A percentile compares a stretch with the other conserved stretches of the same genome.
Conservation (phyloP, 2,113 vertebrate genomes). For the Spizaetus ornatus region DNA sequence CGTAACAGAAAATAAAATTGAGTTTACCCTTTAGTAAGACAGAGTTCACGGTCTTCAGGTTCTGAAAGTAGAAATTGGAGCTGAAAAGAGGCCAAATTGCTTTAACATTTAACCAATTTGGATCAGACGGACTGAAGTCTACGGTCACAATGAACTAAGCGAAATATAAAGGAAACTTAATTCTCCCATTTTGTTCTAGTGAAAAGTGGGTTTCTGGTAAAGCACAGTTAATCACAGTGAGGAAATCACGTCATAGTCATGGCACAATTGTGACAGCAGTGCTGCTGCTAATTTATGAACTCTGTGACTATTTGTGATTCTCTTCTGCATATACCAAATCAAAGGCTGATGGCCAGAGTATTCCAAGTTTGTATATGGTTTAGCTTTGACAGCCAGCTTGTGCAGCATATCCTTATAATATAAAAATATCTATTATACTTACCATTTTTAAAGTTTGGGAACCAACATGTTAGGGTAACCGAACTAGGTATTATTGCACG, state of each 20-base stretch:
- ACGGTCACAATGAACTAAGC: neutral
- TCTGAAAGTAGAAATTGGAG: neutral
- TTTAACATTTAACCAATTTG: conserved; percentile 37
- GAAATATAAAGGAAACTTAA: conserved; percentile 16
- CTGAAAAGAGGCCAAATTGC: conserved; percentile 20
- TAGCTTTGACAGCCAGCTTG: neutral
- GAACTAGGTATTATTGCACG: neutral
- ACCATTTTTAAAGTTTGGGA: neutral
- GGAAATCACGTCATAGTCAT: neutral
- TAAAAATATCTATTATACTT: neutral
- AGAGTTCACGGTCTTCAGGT: neutral
- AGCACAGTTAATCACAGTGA: neutral
- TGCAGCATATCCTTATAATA: neutral
- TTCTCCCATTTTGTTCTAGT: neutral
- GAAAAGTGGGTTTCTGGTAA: conserved; percentile 17
- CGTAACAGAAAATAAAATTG: conserved; percentile 34
- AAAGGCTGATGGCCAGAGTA: neutral
- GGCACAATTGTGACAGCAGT: neutral
- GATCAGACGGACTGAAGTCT: neutral
- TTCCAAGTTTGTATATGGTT: neutral
- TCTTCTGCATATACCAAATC: neutral
- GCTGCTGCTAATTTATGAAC: neutral
- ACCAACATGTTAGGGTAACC: neutral
- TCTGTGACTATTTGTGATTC: neutral
- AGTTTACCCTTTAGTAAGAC: conserved; percentile 41